Percentiles rank a stretch among this genome's conserved stretches.
phyloP scores from a whole-genome alignment of 35 echinoderm and acorn worm species.

The Eucidaris tribuloides region DNA sequence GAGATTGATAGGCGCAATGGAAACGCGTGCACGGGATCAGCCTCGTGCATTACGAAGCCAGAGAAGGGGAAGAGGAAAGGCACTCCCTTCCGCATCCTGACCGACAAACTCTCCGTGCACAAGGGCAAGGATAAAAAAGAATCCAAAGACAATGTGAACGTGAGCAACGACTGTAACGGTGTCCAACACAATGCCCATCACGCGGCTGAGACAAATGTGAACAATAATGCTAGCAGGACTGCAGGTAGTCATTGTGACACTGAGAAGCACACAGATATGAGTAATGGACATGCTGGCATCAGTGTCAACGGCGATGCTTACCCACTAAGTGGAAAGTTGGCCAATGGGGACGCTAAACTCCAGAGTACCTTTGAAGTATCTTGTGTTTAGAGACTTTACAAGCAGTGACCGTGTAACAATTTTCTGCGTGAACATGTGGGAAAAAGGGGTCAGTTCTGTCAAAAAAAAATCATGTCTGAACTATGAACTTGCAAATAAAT shows the following conservation, averaged over 20 bases:
- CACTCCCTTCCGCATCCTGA: constrained; percentile 41
- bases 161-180: neutral
- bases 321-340: neutral
- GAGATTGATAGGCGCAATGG: constrained; percentile 3
- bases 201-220: constrained; percentile 15
- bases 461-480: too few relatives aligned
- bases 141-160: neutral
- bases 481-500: too few relatives aligned
- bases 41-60: neutral
- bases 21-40: neutral
- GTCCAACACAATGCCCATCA: neutral
- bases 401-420: too few relatives aligned
- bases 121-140: constrained; percentile 29
- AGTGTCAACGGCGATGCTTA: constrained; percentile 6
- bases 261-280: neutral
- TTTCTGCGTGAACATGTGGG: too few relatives aligned
- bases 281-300: constrained; percentile 15
- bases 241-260: neutral
- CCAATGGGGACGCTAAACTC: constrained; percentile 3
- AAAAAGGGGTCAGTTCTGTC: too few relatives aligned
- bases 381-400: neutral
- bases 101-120: constrained; percentile 41
- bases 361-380: constrained; percentile 1
- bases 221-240: constrained; percentile 5
- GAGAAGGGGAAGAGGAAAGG: constrained; percentile 40